These are phyloP conservation scores for Pogonophryne albipinna DNA, from an alignment of 2,797 vertebrate genomes.

Conservation along the genomic window DNA sequence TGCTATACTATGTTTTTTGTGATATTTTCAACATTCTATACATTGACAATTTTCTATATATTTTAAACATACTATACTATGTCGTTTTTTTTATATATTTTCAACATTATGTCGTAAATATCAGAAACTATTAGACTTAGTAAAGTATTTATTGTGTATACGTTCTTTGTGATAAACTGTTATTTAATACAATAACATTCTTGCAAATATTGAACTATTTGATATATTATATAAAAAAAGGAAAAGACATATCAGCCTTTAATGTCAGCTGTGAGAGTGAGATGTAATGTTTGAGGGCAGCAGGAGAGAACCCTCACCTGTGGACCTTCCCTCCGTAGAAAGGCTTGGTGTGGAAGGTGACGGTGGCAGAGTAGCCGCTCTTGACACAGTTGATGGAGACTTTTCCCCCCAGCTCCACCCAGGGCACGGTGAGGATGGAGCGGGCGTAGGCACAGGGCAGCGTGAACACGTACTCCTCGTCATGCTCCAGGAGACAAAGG, in stretches of 20 bases:
- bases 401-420: slow-evolving; percentile 97
- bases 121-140: no score
- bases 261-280: not conserved
- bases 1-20: no score
- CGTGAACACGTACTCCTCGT: slow-evolving; percentile 95
- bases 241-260: not conserved
- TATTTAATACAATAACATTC: not conserved
- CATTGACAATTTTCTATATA: no score
- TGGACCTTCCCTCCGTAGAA: slow-evolving; percentile 97
- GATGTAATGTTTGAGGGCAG: not conserved
- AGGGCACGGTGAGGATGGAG: slow-evolving; percentile 96
- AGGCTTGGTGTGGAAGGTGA: slow-evolving; percentile 97
- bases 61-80: no score
- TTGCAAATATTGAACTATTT: not conserved
- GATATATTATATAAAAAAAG: not conserved
- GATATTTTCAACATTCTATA: no score
- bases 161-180: not conserved
- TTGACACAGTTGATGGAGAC: slow-evolving; percentile 92
- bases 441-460: slow-evolving; percentile 96
- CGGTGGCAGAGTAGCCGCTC: slow-evolving; percentile 91
- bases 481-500: slow-evolving; percentile 90
- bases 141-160: not conserved
- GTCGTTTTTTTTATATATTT: no score
- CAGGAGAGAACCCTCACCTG: slow-evolving; percentile 82
- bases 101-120: no score